A percentile compares a stretch with the other conserved stretches of the same genome.
Conservation (phyloP, 1,140 invertebrate genomes). For the Tribolium castaneum region DNA sequence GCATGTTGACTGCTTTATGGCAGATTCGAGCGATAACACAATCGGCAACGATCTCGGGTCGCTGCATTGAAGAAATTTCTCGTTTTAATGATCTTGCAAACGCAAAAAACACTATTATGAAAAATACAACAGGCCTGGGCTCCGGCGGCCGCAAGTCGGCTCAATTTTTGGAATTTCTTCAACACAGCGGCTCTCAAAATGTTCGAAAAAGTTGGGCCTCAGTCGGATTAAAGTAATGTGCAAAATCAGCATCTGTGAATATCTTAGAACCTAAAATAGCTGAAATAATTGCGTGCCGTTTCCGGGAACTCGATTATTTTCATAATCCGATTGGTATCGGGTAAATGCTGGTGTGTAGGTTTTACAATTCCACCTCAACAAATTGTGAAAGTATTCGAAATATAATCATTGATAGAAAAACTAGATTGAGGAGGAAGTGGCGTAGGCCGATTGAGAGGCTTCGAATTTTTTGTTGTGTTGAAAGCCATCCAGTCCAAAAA, state of each 20-base stretch:
- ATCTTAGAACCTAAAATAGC: background rate
- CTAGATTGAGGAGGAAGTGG: slow-evolving; percentile 31
- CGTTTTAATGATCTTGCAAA: background rate
- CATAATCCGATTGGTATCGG: slow-evolving; percentile 3
- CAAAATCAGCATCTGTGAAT: too few species aligned
- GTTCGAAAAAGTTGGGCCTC: too few species aligned
- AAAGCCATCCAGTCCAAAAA: slow-evolving; percentile 5
- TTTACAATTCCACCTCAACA: slow-evolving; percentile 22
- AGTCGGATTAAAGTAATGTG: too few species aligned
- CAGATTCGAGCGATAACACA: background rate
- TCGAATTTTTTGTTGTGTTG: slow-evolving; percentile 1
- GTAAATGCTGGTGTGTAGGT: slow-evolving; percentile 27
- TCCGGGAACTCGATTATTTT: background rate
- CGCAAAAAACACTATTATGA: background rate
- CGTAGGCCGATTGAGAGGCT: background rate
- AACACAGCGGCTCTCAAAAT: too few species aligned
- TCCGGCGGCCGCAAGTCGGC: too few species aligned
- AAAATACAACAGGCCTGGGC: too few species aligned
- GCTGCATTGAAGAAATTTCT: background rate
- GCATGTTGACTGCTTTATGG: background rate
- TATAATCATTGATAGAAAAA: slow-evolving; percentile 27
- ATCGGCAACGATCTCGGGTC: too few species aligned
- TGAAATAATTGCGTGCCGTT: background rate
- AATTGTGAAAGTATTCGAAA: slow-evolving; percentile 34
- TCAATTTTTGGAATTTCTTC: too few species aligned